Evolutionary conservation across 2,888 invertebrate species (phyloP).

Genomic region (Cheilosia variabilis): DNA sequence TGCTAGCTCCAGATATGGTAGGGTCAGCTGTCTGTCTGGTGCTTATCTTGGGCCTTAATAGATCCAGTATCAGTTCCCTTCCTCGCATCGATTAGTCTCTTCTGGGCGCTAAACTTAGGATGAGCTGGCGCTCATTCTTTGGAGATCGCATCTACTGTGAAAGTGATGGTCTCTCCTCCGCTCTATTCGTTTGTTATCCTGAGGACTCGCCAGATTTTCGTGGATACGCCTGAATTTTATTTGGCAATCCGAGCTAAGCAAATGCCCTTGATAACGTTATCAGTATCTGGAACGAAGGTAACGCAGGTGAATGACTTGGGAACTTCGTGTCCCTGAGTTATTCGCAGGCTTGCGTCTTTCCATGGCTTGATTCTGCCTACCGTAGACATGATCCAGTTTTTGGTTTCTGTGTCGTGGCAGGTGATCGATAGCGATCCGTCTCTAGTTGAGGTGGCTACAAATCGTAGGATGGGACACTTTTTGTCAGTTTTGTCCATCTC

Average conservation of each 20-base stretch:
- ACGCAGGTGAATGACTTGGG: neutral
- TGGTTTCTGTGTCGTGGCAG: slow-evolving; percentile 21
- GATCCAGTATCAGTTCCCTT: too few species aligned
- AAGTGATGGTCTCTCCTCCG: too few species aligned
- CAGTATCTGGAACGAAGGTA: neutral
- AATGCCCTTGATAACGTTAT: neutral
- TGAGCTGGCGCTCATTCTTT: neutral
- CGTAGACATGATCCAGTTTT: slow-evolving; percentile 1
- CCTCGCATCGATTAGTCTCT: neutral
- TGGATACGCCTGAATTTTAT: neutral
- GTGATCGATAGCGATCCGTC: neutral
- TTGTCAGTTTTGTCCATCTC: slow-evolving; percentile 12
- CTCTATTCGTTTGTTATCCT: neutral
- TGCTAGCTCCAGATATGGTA: too few species aligned
- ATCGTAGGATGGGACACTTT: slow-evolving; percentile 6
- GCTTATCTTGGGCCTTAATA: too few species aligned
- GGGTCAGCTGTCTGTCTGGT: too few species aligned
- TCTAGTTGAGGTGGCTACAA: neutral
- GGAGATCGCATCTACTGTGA: neutral
- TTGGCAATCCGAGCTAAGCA: neutral
- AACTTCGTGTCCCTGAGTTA: slow-evolving; percentile 5
- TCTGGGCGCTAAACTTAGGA: neutral
- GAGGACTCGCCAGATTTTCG: neutral
- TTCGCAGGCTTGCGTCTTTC: neutral
- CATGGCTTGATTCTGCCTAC: neutral